Base-by-base conservation (phyloP, 2,113 vertebrate genomes). In the Sinocyclocheilus grahami region DNA sequence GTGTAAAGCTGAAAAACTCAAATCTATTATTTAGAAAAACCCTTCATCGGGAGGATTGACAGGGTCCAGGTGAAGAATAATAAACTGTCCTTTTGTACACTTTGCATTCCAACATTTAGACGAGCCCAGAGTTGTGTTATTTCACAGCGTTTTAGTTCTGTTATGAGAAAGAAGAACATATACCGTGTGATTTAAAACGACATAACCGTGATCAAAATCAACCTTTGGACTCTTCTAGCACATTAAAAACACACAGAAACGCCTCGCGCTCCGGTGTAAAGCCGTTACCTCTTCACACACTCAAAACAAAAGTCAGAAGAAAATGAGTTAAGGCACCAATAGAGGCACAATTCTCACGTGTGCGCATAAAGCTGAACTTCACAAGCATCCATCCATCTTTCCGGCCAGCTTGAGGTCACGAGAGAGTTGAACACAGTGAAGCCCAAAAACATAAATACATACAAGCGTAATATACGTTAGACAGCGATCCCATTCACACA, bases 301-400 rank as follows among this genome's bases (percentile, higher is more conserved):
- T 42, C n/a, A n/a, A 55, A 33, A 42, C 39, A 24, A 42, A 39
- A 82, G 63, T 39, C 39, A 12, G 2, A 51, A 46, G 39, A 69
- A 48, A 90, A 89, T 88, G 91, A 90, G 84, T 93, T 94, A 95
- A 95, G 93, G 94, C 93, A 93, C 93, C 88, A 86, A 91, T 90
- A 88, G 93, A 93, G 94, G 93, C 94, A 94, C 93, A 89, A 88
- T 88, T 90, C 89, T 27, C 27, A 27, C 30, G 16, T 37, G 67
- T 67, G 13, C 58, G 22, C 58, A 62, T n/a, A n/a, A 62, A 62
- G 58, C 22, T 62, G 20, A 62, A 62, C 2, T 18, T 62, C 58
- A 22, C 58, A 62, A 62, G 53, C 53, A 55, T 55, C 58, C 58
- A 60, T 33, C 13, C 14, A 69, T 13, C 63, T 16, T 69, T 33